Conservation (phyloP, 2,888 invertebrate species). For the Lycaena phlaeas region DNA sequence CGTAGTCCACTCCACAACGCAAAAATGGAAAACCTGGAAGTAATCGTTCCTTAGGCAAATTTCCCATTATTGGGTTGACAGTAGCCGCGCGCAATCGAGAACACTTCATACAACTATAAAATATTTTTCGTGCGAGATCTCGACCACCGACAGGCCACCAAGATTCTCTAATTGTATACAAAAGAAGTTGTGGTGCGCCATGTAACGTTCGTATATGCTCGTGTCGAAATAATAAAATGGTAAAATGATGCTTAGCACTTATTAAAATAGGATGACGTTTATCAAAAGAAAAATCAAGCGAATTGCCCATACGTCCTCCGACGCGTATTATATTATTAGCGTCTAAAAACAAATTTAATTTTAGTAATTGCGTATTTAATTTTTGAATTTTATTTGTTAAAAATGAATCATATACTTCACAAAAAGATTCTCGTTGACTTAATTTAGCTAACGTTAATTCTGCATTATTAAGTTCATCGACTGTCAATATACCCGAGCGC, state of each 20-base stretch:
- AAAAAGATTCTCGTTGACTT: constrained; percentile 1
- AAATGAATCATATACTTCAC: constrained; percentile 3
- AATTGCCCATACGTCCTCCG: not conserved
- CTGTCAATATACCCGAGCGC: not conserved
- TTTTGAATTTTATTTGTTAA: not conserved
- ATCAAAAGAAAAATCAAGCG: not conserved
- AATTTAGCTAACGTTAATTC: not conserved
- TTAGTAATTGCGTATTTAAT: no score
- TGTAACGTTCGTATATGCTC: not conserved
- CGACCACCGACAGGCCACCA: not conserved
- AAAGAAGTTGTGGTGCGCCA: not conserved
- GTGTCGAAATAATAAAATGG: no score
- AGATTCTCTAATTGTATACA: not conserved
- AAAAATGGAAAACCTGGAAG: constrained; percentile 7
- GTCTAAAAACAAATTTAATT: constrained; percentile 7
- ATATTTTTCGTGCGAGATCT: not conserved
- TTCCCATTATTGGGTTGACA: constrained; percentile 17
- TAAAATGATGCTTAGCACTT: no score
- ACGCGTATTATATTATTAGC: constrained; percentile 4
- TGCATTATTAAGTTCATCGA: not conserved
- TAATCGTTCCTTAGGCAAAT: constrained; percentile 15
- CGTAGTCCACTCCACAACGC: constrained; percentile 11
- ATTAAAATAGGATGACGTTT: constrained; percentile 3
- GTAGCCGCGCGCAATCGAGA: constrained; percentile 2
- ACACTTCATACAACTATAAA: no score